phyloP scores from a whole-genome alignment of 2,888 invertebrate genomes.

The Orgyia antiqua region DNA sequence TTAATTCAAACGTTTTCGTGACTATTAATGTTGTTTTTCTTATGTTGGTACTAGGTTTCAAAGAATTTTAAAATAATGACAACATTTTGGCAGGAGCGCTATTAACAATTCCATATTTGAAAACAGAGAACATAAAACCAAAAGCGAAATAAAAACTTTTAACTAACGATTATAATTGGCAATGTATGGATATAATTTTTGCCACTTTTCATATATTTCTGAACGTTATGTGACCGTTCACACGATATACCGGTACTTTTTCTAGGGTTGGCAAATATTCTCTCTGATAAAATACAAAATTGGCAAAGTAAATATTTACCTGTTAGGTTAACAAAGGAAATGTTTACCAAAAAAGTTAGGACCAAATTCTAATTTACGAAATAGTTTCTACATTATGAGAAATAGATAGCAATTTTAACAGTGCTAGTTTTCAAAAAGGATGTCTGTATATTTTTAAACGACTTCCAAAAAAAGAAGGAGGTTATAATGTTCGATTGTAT shows the following conservation, averaged over 20 bases:
- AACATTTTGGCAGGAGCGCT: slow-evolving; percentile 5
- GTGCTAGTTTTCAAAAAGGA: too few relatives aligned
- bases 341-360: too few relatives aligned
- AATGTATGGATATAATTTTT: slow-evolving; percentile 15
- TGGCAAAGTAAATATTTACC: slow-evolving; percentile 7
- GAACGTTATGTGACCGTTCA: slow-evolving; percentile 13
- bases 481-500: too few relatives aligned
- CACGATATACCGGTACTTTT: slow-evolving; percentile 10
- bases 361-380: too few relatives aligned
- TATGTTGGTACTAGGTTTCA: slow-evolving; percentile 2
- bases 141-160: slow-evolving; percentile 16
- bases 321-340: too few relatives aligned
- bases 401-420: too few relatives aligned
- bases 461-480: too few relatives aligned
- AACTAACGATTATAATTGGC: slow-evolving; percentile 18
- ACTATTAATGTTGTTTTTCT: too few relatives aligned
- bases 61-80: slow-evolving; percentile 5
- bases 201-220: slow-evolving; percentile 14
- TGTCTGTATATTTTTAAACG: too few relatives aligned
- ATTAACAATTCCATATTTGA: slow-evolving; percentile 12
- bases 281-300: slow-evolving; percentile 9
- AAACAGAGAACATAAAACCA: slow-evolving; percentile 18
- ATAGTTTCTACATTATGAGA: too few relatives aligned
- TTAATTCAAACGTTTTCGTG: too few relatives aligned
- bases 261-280: slow-evolving; percentile 10